Evolutionary conservation across 2,113 vertebrate species (phyloP).

Genomic region (Jacana jacana): DNA sequence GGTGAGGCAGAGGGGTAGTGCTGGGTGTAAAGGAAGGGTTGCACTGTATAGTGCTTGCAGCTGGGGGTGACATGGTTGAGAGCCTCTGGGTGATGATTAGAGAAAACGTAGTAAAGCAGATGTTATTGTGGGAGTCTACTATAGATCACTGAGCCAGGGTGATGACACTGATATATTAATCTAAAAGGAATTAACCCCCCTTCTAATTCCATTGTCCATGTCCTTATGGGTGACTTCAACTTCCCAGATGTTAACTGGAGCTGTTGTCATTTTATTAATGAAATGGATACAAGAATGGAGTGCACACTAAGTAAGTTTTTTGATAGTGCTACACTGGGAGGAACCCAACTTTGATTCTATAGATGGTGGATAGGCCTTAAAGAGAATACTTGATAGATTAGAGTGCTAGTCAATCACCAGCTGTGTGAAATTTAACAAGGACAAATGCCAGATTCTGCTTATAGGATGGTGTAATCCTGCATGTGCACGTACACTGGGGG

Average conservation of each 20-base stretch:
- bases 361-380: neutral
- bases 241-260: neutral
- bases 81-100: neutral
- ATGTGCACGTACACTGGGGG: fast-evolving
- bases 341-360: neutral
- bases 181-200: neutral
- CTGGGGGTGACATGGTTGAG: neutral
- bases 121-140: neutral
- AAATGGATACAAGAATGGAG: neutral
- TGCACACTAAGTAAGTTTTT: neutral
- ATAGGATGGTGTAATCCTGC: neutral
- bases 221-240: neutral
- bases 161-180: neutral
- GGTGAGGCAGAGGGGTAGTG: neutral
- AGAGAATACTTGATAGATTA: neutral
- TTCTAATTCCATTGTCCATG: neutral
- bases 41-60: neutral
- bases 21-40: neutral
- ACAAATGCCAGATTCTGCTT: neutral
- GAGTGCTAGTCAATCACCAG: neutral
- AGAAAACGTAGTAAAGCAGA: neutral
- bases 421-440: neutral
- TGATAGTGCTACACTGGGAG: neutral
- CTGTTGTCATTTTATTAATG: neutral
- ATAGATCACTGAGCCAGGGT: neutral